A percentile compares a stretch with the other conserved stretches of the same genome.
phyloP scores from a whole-genome alignment of 2,797 vertebrate genomes.

The Tinamus major region DNA sequence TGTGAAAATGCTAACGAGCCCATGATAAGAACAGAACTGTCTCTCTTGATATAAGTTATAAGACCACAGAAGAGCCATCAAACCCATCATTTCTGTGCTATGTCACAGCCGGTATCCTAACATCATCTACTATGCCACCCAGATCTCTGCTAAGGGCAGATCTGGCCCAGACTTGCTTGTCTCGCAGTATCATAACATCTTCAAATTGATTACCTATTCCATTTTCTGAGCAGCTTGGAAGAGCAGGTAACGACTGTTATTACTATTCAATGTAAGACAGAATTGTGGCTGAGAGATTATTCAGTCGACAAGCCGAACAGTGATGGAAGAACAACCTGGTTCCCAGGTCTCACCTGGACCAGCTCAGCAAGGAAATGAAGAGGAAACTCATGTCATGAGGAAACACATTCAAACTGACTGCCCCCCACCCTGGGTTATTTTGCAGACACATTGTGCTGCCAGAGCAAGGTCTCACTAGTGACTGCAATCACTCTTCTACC shows the following conservation, averaged over 20 bases:
- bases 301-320: neutral
- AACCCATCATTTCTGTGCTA: neutral
- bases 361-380: neutral
- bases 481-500: neutral
- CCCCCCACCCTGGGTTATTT: neutral
- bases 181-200: neutral
- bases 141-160: neutral
- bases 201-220: slow-evolving; percentile 35
- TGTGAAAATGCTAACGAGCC: neutral
- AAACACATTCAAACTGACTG: neutral
- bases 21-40: neutral
- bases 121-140: neutral
- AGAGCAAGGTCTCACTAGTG: neutral
- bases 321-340: neutral
- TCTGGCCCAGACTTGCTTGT: neutral
- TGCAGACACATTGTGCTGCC: neutral
- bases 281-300: neutral
- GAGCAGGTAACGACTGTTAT: neutral
- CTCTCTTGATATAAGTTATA: neutral
- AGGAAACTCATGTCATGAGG: neutral
- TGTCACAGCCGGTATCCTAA: neutral
- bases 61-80: neutral
- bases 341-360: neutral
- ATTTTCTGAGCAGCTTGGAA: slow-evolving; percentile 38
- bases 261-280: slow-evolving; percentile 8